phyloP scores from a whole-genome alignment of 2,888 invertebrate genomes.

The Cerceris rybyensis region DNA sequence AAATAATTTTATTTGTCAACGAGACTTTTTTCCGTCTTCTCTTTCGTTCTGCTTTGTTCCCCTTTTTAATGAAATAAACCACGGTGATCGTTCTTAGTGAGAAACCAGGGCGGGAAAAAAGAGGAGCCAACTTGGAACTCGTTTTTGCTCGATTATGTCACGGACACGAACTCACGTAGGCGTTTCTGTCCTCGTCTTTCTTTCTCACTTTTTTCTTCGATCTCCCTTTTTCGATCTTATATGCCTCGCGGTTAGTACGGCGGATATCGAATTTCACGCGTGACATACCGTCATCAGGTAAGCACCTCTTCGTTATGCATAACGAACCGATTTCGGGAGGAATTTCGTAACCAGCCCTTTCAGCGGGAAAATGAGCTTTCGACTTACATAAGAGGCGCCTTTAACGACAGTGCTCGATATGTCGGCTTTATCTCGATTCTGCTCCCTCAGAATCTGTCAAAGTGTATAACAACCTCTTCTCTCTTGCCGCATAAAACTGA shows the following conservation, averaged over 20 bases:
- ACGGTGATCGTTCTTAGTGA: slow-evolving; percentile 27
- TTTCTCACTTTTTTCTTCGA: neutral
- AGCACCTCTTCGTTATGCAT: slow-evolving; percentile 26
- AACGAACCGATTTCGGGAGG: slow-evolving; percentile 34
- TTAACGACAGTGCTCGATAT: neutral
- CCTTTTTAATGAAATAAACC: neutral
- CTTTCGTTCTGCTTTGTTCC: neutral
- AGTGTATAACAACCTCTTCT: no score
- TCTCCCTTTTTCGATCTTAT: slow-evolving; percentile 11
- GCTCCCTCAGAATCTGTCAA: no score
- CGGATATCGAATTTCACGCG: slow-evolving; percentile 46
- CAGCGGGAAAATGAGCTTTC: slow-evolving; percentile 3
- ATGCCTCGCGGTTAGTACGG: slow-evolving; percentile 13
- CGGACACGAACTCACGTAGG: slow-evolving; percentile 30
- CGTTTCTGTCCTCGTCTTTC: slow-evolving; percentile 27
- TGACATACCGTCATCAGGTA: slow-evolving; percentile 37
- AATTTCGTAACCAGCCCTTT: slow-evolving; percentile 35
- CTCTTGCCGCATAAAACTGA: no score
- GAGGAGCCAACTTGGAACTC: slow-evolving; percentile 20
- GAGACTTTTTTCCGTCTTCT: neutral
- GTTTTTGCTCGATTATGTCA: slow-evolving; percentile 57
- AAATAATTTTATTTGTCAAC: neutral
- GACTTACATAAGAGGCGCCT: slow-evolving; percentile 7
- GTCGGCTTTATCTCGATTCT: no score
- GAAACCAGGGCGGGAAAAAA: slow-evolving; percentile 21